These are phyloP conservation scores for Ceratitis capitata DNA, from an alignment of 1,140 invertebrate species.

Conservation along the genomic window DNA sequence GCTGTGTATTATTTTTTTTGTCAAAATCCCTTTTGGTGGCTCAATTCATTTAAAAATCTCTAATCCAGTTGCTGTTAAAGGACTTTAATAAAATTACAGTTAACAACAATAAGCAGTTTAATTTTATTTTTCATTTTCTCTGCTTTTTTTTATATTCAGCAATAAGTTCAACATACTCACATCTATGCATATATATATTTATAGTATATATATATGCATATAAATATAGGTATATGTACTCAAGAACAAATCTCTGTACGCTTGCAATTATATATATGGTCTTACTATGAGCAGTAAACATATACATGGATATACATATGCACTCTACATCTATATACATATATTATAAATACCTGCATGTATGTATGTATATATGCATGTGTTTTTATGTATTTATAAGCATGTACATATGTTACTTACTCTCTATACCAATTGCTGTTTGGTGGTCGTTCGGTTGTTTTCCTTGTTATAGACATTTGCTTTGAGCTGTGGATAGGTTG, in stretches of 20 bases:
- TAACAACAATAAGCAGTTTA: background rate
- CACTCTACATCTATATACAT: background rate
- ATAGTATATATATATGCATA: no score
- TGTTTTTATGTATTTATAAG: background rate
- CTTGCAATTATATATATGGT: background rate
- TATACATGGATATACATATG: no score
- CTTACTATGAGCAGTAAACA: background rate
- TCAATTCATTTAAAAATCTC: background rate
- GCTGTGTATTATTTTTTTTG: no score
- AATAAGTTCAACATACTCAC: background rate
- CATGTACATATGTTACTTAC: no score
- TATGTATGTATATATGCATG: background rate
- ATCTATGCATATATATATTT: no score
- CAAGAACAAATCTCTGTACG: background rate
- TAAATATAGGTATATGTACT: no score
- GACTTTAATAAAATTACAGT: background rate
- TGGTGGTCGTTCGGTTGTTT: background rate
- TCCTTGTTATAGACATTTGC: background rate
- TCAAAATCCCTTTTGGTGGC: background rate
- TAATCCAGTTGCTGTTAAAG: background rate
- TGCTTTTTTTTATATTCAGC: no score
- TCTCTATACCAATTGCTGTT: background rate
- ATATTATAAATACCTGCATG: background rate
- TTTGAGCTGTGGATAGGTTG: background rate
- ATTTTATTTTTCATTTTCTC: background rate